These are phyloP conservation scores for Trachelus iudaicus DNA, from an alignment of 2,888 invertebrate species.

Conservation along the genomic window DNA sequence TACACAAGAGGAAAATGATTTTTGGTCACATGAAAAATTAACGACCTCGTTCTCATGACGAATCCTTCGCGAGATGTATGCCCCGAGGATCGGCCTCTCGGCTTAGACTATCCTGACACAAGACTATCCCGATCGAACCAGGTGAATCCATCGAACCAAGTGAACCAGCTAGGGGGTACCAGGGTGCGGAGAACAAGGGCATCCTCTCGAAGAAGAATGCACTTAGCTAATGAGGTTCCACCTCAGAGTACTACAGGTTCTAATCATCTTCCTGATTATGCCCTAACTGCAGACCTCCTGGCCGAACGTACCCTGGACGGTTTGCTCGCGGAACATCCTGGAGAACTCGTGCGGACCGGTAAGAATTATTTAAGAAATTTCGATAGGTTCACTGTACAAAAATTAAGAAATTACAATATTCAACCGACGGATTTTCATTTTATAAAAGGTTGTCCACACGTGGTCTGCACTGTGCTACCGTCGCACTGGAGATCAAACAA, in stretches of 20 bases:
- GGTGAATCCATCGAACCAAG: constrained; percentile 15
- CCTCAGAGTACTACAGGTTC: constrained; percentile 63
- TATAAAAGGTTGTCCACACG: constrained; percentile 50
- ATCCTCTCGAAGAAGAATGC: constrained; percentile 71
- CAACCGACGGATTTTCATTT: background rate
- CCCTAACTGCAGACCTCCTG: constrained; percentile 82
- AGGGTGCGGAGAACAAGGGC: constrained; percentile 52
- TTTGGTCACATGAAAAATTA: background rate
- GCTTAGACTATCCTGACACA: constrained; percentile 56
- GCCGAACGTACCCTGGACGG: constrained; percentile 88
- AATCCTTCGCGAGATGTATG: constrained; percentile 62
- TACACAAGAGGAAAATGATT: background rate
- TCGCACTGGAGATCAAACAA: constrained; percentile 98
- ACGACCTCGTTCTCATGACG: constrained; percentile 57
- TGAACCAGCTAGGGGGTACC: constrained; percentile 31
- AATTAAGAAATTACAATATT: background rate
- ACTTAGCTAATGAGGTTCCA: constrained; percentile 83
- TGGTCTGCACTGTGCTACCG: constrained; percentile 88
- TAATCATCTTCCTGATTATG: constrained; percentile 68
- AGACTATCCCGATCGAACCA: constrained; percentile 38
- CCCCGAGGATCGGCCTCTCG: constrained; percentile 60
- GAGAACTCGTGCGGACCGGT: constrained; percentile 93
- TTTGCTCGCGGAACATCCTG: constrained; percentile 89
- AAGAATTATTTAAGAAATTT: constrained; percentile 23
- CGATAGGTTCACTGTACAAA: background rate